Evolutionary conservation across 2,113 vertebrate species (phyloP), one percentile per base, ranked within the genome.

Genomic region (Xiphorhynchus elegans): DNA sequence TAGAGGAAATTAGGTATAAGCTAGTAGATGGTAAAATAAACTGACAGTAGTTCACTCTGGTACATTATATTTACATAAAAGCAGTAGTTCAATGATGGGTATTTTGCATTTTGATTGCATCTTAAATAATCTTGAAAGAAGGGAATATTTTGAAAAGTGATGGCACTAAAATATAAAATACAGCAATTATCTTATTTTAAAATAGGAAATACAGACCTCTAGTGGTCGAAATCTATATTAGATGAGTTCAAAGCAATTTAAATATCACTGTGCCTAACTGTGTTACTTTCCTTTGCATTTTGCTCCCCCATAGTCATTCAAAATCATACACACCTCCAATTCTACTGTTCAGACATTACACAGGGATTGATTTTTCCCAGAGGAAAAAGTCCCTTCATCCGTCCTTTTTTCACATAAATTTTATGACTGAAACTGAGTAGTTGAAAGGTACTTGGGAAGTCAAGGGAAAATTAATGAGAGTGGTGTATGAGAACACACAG

Each of bases 191-290:
- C 17, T 24, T 56, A 25, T 52, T 91, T 93, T 94, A 84, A 53
- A 89, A 77, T 89, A 93, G 98, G 94, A 97, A 98, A 98, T 97
- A 98, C 95, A 96, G 98, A 97, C 98, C 97, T 98, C 98, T 98
- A 98, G 97, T 96, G 98, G 98, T 80, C 72, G 33, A 96, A 97
- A 39, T 77, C 10, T 49, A 2, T 40, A 91, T 56, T 35, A 33
- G 25, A 13, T 1, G 37, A 85, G 55, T 35, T 90, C 67, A 66
- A 35, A 82, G 39, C 3, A 1, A 29, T 64, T 89, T 64, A 83
- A 85, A 85, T 55, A 35, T 70, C 29, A 49, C 31, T 66, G 0
- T 56, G 29, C 12, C 69, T 63, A 81, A 67, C 31, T 53, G 4
- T 37, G 31, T 55, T 72, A 33, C 40, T 63, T 53, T 55, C 10